A percentile compares a stretch with the other conserved stretches of the same genome.
phyloP scores from a whole-genome alignment of 2,113 vertebrate species.

The Okapia johnstoni region DNA sequence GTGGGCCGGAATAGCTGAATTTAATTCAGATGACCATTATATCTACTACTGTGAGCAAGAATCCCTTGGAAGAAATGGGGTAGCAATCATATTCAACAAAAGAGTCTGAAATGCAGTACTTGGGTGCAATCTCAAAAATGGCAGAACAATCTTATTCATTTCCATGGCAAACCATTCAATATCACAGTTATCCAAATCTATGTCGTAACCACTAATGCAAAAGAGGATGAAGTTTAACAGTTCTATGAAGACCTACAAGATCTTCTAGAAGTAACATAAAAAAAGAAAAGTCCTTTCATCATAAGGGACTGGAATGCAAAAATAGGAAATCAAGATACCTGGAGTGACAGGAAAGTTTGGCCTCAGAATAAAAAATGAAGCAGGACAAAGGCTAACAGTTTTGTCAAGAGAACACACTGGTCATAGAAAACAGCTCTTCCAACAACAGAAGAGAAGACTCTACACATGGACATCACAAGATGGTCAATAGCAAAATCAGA shows the following conservation, averaged over 20 bases:
- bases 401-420: neutral
- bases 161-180: neutral
- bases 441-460: neutral
- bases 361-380: neutral
- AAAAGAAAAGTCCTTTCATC: neutral
- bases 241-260: neutral
- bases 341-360: neutral
- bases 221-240: neutral
- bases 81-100: neutral
- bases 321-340: neutral
- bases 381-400: neutral
- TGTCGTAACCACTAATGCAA: neutral
- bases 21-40: neutral
- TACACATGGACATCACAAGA: neutral
- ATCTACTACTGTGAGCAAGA: neutral
- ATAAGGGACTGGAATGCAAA: neutral
- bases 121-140: neutral
- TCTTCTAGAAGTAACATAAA: neutral
- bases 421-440: neutral
- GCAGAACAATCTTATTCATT: neutral
- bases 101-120: neutral
- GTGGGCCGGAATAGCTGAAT: neutral
- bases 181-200: neutral
- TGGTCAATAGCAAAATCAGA: neutral
- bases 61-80: neutral